Base-by-base conservation (phyloP, 1,140 invertebrate species). In the Papilio helenus region DNA sequence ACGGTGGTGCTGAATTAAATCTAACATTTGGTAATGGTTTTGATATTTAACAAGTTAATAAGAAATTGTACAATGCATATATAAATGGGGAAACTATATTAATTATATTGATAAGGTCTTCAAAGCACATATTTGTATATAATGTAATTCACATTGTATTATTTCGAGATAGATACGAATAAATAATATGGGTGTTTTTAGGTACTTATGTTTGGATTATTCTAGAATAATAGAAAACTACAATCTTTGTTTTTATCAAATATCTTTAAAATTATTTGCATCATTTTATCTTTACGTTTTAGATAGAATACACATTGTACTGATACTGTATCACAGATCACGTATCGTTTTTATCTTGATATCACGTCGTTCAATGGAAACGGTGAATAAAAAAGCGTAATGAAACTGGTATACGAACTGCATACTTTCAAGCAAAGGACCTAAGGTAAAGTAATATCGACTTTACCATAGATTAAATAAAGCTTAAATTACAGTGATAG, bases 381-480 rank as follows among this genome's bases (percentile, higher is more conserved):
- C 51, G 12, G 1, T n/a, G 20, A 39, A 58, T 16, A 39, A 76
- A 76, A 76, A 76, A 29, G 29, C n/a, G 51, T 76, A 76, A 76
- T 76, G 55, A 76, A 76, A 76, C 74, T 76, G 51, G 74, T 58
- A 58, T 76, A 76, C 74, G 74, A 51, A 76, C 51, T 39, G 74
- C 74, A 76, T 76, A 76, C 74, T 58, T 76, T 58, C 5, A 55
- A 34, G 74, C n/a, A 7, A 29, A 58, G 26, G 29, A 55, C 1
- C 1, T 14, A 3, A 10, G 49, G 44, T 9, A 29, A 7, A 74
- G 44, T 4, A 51, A 49, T 26, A 51, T 74, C 44, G 49, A 49
- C 72, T 44, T 74, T 74, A 42, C 26, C 5, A 1, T 20, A 18
- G 26, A 2, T 18, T 3, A 0, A 1, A 3, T 74, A 26, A 51